A percentile compares a stretch with the other conserved stretches of the same genome.
These are phyloP conservation scores for Gibbula magus DNA, from an alignment of 2,888 invertebrate genomes.

Conservation along the genomic window DNA sequence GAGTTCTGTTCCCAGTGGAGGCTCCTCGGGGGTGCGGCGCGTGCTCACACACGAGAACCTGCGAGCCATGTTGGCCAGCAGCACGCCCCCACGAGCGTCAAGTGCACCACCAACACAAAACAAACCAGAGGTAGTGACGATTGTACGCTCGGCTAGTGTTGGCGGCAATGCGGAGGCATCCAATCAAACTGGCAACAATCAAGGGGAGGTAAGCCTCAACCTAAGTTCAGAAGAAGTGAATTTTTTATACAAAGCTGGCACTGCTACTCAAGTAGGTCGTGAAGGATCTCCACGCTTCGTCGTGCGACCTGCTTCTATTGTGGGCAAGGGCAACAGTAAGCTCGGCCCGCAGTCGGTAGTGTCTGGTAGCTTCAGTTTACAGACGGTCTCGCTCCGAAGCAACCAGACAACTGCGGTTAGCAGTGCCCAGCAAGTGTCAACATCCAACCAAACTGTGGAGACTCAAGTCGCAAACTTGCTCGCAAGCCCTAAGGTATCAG, in stretches of 20 bases:
- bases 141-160: constrained; percentile 67
- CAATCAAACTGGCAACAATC: constrained; percentile 26
- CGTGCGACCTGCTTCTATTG: constrained; percentile 13
- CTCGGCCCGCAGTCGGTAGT: constrained; percentile 31
- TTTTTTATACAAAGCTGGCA: constrained; percentile 68
- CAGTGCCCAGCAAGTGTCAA: constrained; percentile 43
- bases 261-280: constrained; percentile 62
- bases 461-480: constrained; percentile 28
- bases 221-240: constrained; percentile 52
- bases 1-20: not conserved
- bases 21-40: constrained; percentile 36
- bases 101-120: constrained; percentile 60
- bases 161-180: constrained; percentile 43
- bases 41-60: constrained; percentile 44
- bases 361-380: constrained; percentile 38
- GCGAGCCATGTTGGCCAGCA: constrained; percentile 36
- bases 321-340: not conserved
- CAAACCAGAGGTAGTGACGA: constrained; percentile 36
- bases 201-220: constrained; percentile 38
- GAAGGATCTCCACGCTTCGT: constrained; percentile 45
- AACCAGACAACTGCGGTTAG: constrained; percentile 25
- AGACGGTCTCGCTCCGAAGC: constrained; percentile 35
- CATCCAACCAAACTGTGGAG: constrained; percentile 6
- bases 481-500: constrained; percentile 34
- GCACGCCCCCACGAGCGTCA: constrained; percentile 59